phyloP scores from a whole-genome alignment of 2,888 invertebrate genomes.

The Chaetoderma sp. region DNA sequence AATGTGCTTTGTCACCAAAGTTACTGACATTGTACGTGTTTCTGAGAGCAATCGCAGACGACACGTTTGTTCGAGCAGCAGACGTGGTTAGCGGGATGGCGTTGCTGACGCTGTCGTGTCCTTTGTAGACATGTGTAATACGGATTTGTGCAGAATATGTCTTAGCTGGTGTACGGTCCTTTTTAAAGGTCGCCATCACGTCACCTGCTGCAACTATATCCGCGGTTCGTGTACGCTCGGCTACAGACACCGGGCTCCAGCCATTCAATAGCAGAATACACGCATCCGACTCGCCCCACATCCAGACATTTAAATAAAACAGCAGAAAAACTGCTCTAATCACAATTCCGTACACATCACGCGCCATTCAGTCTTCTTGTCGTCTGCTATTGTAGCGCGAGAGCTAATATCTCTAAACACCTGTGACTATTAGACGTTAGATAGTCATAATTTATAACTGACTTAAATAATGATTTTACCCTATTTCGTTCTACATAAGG shows the following conservation, averaged over 20 bases:
- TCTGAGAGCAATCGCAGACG: neutral
- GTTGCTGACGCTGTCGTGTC: slow-evolving; percentile 38
- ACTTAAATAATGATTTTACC: no score
- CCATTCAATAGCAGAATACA: slow-evolving; percentile 65
- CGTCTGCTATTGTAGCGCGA: no score
- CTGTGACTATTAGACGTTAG: no score
- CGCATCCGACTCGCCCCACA: no score
- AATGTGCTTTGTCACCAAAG: slow-evolving; percentile 65
- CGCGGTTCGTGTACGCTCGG: slow-evolving; percentile 53
- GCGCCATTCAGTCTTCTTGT: no score
- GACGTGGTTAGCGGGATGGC: slow-evolving; percentile 24
- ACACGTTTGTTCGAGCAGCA: neutral
- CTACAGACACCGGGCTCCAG: slow-evolving; percentile 60
- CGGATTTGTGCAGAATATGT: slow-evolving; percentile 59
- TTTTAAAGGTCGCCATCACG: slow-evolving; percentile 52
- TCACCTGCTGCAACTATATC: slow-evolving; percentile 55
- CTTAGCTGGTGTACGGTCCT: slow-evolving; percentile 44
- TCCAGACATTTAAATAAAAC: no score
- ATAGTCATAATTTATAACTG: no score
- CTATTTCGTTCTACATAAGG: no score
- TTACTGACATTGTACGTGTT: slow-evolving; percentile 61
- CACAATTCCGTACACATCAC: no score
- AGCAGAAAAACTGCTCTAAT: no score
- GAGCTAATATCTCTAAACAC: no score
- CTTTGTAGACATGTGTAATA: slow-evolving; percentile 53